A percentile compares a stretch with the other conserved stretches of the same genome.
Conservation (phyloP, 2,113 vertebrate species). For the Zosterops pallidus region DNA sequence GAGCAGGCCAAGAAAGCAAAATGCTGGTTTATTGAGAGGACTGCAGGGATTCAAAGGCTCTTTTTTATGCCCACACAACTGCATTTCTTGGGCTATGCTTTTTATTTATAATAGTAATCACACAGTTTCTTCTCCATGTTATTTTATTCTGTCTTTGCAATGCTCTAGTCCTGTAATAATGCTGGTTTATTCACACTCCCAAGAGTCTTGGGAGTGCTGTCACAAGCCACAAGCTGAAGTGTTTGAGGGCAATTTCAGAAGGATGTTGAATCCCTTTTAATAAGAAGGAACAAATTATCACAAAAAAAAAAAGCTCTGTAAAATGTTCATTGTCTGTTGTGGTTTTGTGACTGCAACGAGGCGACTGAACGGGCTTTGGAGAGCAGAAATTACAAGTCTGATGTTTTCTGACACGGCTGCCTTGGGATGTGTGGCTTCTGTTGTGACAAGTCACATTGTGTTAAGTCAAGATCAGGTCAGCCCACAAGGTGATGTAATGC, state of each 20-base stretch:
- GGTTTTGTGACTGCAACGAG: background rate
- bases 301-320: background rate
- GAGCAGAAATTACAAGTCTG: background rate
- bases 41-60: background rate
- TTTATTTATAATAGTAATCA: background rate
- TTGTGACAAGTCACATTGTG: background rate
- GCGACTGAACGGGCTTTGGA: background rate
- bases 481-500: background rate
- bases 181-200: background rate
- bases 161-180: background rate
- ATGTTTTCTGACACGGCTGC: background rate
- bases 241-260: background rate
- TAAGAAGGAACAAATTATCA: background rate
- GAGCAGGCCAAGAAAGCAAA: background rate
- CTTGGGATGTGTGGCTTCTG: background rate
- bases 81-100: background rate
- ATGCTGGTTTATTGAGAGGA: background rate
- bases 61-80: background rate
- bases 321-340: background rate
- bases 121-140: background rate
- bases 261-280: background rate
- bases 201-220: background rate
- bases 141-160: background rate
- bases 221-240: background rate
- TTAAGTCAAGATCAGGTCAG: constrained; percentile 18